Conservation (phyloP, 2,113 vertebrate genomes). For the Amblyornis subalaris region DNA sequence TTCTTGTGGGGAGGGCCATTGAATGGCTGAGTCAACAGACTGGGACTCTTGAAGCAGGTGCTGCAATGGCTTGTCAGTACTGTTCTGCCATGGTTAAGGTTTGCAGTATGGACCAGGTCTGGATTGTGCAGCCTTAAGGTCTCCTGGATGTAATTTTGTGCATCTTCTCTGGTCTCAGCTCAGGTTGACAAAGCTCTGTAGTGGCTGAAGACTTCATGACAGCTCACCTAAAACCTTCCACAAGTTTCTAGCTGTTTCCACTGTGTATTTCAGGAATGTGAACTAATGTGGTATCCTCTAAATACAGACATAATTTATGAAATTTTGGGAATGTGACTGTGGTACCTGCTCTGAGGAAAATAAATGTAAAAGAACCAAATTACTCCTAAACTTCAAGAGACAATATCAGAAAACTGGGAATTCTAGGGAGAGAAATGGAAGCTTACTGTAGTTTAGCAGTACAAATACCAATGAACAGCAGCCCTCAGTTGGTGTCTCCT, state of each 20-base stretch:
- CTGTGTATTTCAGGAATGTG: not conserved
- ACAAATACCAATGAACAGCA: not conserved
- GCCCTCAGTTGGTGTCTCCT: not conserved
- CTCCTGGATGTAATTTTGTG: not conserved
- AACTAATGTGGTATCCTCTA: not conserved
- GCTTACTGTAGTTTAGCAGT: not conserved
- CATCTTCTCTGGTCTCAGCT: not conserved
- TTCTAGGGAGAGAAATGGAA: not conserved
- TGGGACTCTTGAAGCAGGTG: not conserved
- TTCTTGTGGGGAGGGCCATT: not conserved
- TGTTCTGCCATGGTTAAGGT: not conserved
- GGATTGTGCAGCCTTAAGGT: not conserved
- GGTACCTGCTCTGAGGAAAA: not conserved
- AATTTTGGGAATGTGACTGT: not conserved
- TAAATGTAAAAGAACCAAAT: not conserved
- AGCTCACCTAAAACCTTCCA: not conserved
- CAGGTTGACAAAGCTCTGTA: not conserved
- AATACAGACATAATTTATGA: not conserved
- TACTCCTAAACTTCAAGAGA: not conserved
- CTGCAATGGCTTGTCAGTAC: not conserved
- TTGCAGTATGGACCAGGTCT: not conserved
- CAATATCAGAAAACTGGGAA: not conserved
- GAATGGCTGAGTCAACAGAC: not conserved
- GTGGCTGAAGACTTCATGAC: not conserved
- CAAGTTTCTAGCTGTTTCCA: not conserved